phyloP scores from a whole-genome alignment of 2,888 invertebrate genomes.

The Melipona bicolor region DNA sequence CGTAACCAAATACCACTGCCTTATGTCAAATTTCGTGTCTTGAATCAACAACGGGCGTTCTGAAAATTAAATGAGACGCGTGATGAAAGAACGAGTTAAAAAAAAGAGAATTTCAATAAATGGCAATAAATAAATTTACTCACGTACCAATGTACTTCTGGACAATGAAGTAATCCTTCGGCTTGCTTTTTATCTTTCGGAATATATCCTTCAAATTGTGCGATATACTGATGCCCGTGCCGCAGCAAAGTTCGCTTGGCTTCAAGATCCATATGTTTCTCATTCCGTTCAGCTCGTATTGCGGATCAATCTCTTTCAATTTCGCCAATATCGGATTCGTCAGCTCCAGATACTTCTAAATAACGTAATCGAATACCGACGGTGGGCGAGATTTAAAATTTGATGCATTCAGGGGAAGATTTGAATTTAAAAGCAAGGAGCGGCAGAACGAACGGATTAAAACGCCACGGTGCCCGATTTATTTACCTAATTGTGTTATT shows the following conservation, averaged over 20 bases:
- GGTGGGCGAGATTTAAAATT: background rate
- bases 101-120: background rate
- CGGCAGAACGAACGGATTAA: too few relatives aligned
- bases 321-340: slow-evolving; percentile 63
- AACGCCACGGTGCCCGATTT: too few relatives aligned
- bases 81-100: background rate
- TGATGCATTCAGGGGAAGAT: background rate
- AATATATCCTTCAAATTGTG: slow-evolving; percentile 90
- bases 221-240: slow-evolving; percentile 93
- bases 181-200: slow-evolving; percentile 86
- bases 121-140: background rate
- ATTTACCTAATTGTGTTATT: too few relatives aligned
- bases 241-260: slow-evolving; percentile 92
- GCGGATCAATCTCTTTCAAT: slow-evolving; percentile 76
- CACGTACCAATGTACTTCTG: slow-evolving; percentile 95
- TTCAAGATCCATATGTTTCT: slow-evolving; percentile 96
- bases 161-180: slow-evolving; percentile 89
- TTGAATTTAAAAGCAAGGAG: background rate
- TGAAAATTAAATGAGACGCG: slow-evolving; percentile 81
- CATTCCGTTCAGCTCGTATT: slow-evolving; percentile 87
- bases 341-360: slow-evolving; percentile 56
- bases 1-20: slow-evolving; percentile 95
- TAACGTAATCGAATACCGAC: background rate
- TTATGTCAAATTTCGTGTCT: slow-evolving; percentile 95
- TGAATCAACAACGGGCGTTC: slow-evolving; percentile 93